A percentile compares a stretch with the other conserved stretches of the same genome.
phyloP scores from a whole-genome alignment of 2,888 invertebrate genomes.

The Agonopterix arenella region DNA sequence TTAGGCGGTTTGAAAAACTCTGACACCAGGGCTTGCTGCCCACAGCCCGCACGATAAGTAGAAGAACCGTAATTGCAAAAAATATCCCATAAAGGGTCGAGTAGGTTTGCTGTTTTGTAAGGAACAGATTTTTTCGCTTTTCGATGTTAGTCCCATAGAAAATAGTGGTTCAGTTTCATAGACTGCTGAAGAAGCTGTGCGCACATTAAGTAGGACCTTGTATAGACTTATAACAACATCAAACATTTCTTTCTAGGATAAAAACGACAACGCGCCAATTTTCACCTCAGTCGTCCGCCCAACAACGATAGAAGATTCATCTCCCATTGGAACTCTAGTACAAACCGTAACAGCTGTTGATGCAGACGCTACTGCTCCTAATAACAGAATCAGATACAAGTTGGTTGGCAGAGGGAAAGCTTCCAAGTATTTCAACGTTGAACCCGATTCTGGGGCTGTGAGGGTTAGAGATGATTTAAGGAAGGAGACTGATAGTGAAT shows the following conservation, averaged over 20 bases:
- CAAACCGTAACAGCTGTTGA: conserved; percentile 88
- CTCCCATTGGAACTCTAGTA: conserved; percentile 87
- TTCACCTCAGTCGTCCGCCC: conserved; percentile 90
- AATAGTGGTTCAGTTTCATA: no score
- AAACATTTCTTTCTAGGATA: conserved; percentile 74
- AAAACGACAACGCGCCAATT: conserved; percentile 92
- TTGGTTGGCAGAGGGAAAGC: conserved; percentile 89
- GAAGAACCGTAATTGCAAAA: no score
- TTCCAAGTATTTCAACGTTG: conserved; percentile 90
- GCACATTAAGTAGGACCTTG: not conserved
- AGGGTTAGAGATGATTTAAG: conserved; percentile 89
- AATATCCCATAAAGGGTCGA: no score
- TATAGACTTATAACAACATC: not conserved
- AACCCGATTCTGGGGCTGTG: conserved; percentile 88
- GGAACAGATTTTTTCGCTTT: no score
- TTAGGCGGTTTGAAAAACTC: no score
- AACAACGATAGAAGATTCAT: conserved; percentile 89
- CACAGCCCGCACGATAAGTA: no score
- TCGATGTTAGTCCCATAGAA: no score
- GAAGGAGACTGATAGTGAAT: conserved; percentile 91
- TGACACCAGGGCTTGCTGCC: no score
- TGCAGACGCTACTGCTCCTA: conserved; percentile 89
- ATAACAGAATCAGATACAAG: conserved; percentile 88
- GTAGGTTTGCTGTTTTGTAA: no score
- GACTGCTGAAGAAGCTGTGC: no score